phyloP scores from a whole-genome alignment of 2,113 vertebrate species.

The Numenius arquata region DNA sequence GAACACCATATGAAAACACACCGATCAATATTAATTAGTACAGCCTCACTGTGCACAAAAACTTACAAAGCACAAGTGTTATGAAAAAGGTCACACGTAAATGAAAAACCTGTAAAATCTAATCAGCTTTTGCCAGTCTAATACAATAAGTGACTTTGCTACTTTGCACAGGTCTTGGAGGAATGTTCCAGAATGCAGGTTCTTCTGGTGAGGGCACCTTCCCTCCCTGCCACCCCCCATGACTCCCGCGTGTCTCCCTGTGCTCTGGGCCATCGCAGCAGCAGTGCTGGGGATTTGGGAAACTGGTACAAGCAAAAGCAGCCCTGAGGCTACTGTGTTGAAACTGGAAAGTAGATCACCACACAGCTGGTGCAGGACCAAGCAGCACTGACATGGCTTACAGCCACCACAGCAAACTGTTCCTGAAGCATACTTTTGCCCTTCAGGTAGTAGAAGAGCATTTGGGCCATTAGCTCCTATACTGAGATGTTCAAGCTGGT shows the following conservation, averaged over 20 bases:
- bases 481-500: background rate
- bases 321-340: background rate
- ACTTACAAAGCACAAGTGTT: background rate
- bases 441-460: background rate
- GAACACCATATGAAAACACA: background rate
- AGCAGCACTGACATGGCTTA: background rate
- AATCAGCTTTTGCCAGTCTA: background rate
- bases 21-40: slow-evolving; percentile 6
- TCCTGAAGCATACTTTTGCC: background rate
- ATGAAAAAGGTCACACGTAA: background rate
- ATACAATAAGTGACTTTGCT: background rate
- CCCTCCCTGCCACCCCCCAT: background rate
- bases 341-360: slow-evolving; percentile 9
- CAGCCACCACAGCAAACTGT: slow-evolving; percentile 11
- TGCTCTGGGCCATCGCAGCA: background rate
- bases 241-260: background rate
- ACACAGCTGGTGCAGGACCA: background rate
- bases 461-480: background rate
- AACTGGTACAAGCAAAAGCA: background rate
- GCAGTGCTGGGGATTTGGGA: background rate
- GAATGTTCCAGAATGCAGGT: background rate
- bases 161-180: background rate
- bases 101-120: background rate
- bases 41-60: background rate
- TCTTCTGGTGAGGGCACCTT: background rate